Percentiles rank a stretch among this genome's conserved stretches.
These are phyloP conservation scores for Pogoniulus pusillus DNA, from an alignment of 2,797 vertebrate genomes.

Conservation along the genomic window DNA sequence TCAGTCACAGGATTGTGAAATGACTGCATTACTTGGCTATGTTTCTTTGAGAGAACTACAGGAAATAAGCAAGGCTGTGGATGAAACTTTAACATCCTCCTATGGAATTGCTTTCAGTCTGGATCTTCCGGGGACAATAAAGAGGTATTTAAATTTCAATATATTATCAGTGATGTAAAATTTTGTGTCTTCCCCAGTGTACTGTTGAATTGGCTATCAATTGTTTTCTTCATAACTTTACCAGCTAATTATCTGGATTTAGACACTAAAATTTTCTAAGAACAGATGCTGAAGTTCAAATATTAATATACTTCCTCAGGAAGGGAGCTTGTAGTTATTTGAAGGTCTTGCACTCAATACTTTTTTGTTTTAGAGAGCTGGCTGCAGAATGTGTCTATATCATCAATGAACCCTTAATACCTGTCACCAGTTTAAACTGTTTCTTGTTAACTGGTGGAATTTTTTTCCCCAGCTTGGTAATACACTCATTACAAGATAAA, in stretches of 20 bases:
- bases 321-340: background rate
- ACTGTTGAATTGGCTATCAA: background rate
- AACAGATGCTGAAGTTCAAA: background rate
- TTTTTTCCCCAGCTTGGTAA: background rate
- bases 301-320: background rate
- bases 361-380: background rate
- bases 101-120: conserved; percentile 71
- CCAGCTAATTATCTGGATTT: background rate
- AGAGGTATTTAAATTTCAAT: conserved; percentile 78
- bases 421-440: background rate
- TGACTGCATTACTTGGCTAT: conserved; percentile 70
- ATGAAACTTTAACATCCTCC: conserved; percentile 79
- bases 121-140: conserved; percentile 75
- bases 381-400: background rate
- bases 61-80: conserved; percentile 78
- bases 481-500: background rate
- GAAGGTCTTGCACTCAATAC: background rate
- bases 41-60: conserved; percentile 77
- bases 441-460: background rate
- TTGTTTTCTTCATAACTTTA: background rate
- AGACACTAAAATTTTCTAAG: background rate
- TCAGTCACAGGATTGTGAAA: conserved; percentile 78
- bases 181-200: background rate
- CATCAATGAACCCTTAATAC: background rate
- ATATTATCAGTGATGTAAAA: background rate